Evolutionary conservation across 2,797 vertebrate genomes (phyloP).

Genomic region (Rhinogobio ventralis): DNA sequence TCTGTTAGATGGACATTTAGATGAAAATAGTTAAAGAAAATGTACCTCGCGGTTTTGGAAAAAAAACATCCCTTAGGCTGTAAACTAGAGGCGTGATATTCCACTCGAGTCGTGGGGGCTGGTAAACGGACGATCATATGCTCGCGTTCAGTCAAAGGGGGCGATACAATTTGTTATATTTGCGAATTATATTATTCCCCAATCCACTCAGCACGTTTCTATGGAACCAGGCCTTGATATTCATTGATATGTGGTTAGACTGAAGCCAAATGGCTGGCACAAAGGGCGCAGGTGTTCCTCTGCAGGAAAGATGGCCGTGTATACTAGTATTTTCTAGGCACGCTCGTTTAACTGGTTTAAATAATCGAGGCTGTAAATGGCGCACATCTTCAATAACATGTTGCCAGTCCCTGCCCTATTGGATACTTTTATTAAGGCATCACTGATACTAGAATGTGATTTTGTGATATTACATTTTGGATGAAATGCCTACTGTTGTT

Average conservation of each 20-base stretch:
- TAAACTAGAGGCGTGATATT: slow-evolving; percentile 67
- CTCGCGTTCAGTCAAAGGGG: slow-evolving; percentile 65
- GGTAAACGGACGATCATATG: slow-evolving; percentile 70
- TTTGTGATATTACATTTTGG: not conserved
- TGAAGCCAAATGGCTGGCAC: slow-evolving; percentile 37
- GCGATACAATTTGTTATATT: slow-evolving; percentile 15
- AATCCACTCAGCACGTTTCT: not conserved
- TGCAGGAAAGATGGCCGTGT: slow-evolving; percentile 66
- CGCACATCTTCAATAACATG: slow-evolving; percentile 15
- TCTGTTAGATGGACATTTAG: slow-evolving; percentile 1
- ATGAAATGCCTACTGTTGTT: not conserved
- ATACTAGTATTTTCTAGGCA: slow-evolving; percentile 37
- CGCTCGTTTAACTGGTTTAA: slow-evolving; percentile 43
- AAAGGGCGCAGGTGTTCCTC: slow-evolving; percentile 52
- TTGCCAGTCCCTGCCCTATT: not conserved
- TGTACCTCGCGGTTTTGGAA: not conserved
- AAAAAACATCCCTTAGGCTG: not conserved
- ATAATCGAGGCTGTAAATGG: slow-evolving; percentile 38
- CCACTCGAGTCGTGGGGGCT: slow-evolving; percentile 72
- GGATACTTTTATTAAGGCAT: not conserved
- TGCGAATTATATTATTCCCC: not conserved
- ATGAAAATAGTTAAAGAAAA: not conserved
- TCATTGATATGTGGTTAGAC: slow-evolving; percentile 20
- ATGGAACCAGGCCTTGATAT: not conserved
- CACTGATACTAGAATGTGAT: not conserved